Conservation (phyloP, 2,113 vertebrate genomes). For the Pelecanus crispus region DNA sequence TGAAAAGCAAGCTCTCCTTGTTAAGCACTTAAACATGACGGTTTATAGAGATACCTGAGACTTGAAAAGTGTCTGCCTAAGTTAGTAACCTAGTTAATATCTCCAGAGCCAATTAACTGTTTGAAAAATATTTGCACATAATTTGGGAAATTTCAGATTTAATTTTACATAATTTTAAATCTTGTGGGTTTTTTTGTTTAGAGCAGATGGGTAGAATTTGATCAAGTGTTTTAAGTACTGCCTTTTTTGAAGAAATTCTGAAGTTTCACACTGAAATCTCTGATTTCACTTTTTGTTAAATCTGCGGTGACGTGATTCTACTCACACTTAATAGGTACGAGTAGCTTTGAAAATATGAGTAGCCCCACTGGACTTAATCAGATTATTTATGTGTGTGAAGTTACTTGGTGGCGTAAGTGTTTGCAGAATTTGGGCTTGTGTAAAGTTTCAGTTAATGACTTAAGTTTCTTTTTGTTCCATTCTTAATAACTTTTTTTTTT, state of each 20-base stretch:
- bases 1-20: neutral
- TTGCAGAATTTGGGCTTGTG: neutral
- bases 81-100: slow-evolving; percentile 20
- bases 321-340: neutral
- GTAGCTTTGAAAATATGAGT: neutral
- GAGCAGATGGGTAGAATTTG: neutral
- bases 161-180: neutral
- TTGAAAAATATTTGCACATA: neutral
- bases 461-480: neutral
- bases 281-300: neutral
- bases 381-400: slow-evolving; percentile 5
- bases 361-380: neutral
- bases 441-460: slow-evolving; percentile 19
- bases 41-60: neutral
- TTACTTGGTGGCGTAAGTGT: neutral
- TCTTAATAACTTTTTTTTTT: neutral
- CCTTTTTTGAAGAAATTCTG: neutral
- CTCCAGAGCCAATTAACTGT: neutral
- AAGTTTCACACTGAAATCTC: neutral
- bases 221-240: neutral
- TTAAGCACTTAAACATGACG: neutral
- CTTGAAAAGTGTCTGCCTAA: neutral
- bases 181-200: neutral
- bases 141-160: neutral
- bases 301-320: neutral